Percentiles rank a stretch among this genome's conserved stretches.
Conservation (phyloP, 1,140 invertebrate genomes). For the Drosophila nebulosa region DNA sequence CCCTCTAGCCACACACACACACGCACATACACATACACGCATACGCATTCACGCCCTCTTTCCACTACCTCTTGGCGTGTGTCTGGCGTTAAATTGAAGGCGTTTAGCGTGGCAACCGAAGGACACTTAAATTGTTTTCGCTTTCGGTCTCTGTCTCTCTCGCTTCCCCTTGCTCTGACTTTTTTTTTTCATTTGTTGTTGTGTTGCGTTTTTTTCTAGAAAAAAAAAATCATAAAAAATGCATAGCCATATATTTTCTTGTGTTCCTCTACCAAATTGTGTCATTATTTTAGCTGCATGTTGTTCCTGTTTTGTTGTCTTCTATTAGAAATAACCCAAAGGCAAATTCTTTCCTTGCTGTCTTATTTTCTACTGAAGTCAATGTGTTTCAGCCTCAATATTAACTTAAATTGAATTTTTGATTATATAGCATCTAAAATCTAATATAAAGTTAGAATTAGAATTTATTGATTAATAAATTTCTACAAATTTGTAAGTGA, state of each 20-base stretch:
- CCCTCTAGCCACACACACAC: background rate
- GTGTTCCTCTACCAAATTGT: slow-evolving; percentile 42
- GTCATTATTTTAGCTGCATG: slow-evolving; percentile 32
- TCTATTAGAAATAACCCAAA: background rate
- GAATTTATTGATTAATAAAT: no score
- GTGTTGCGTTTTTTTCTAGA: slow-evolving; percentile 11
- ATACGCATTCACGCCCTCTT: background rate
- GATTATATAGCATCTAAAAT: background rate
- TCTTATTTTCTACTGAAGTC: background rate
- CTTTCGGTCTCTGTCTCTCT: slow-evolving; percentile 17
- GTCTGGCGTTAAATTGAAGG: slow-evolving; percentile 56
- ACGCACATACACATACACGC: background rate
- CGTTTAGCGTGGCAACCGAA: slow-evolving; percentile 55
- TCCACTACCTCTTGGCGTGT: slow-evolving; percentile 20
- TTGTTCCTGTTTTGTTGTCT: background rate
- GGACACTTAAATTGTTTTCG: slow-evolving; percentile 53
- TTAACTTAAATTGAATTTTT: background rate
- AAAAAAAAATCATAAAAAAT: slow-evolving; percentile 54
- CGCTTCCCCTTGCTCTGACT: background rate
- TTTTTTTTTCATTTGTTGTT: slow-evolving; percentile 6
- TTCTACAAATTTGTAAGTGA: no score
- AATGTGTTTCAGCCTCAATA: background rate
- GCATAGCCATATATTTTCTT: slow-evolving; percentile 55
- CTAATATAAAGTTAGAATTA: background rate
- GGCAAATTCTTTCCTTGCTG: background rate